phyloP scores from a whole-genome alignment of 2,113 vertebrate genomes.

The Procavia capensis region DNA sequence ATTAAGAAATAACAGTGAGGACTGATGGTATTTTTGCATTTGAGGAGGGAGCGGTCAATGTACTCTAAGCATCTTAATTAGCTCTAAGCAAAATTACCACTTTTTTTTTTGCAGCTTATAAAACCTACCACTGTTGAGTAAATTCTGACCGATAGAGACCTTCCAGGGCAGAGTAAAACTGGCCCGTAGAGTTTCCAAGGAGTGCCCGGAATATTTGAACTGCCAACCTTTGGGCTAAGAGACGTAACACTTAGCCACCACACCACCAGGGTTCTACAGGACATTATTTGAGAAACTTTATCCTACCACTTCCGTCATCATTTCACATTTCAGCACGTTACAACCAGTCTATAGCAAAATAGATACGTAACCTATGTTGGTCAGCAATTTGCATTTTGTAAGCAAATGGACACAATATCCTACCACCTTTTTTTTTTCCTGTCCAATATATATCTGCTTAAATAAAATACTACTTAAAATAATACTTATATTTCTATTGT shows the following conservation, averaged over 20 bases:
- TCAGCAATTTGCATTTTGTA: neutral
- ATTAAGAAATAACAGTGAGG: slow-evolving; percentile 1
- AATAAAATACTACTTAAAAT: slow-evolving; percentile 14
- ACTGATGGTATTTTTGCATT: neutral
- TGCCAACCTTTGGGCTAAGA: too few species aligned
- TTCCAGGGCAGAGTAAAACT: too few species aligned
- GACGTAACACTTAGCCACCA: too few species aligned
- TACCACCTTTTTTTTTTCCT: neutral
- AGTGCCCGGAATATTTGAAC: too few species aligned
- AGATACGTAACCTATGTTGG: neutral
- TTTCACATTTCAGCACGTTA: neutral
- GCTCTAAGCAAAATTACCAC: neutral
- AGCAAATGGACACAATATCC: neutral
- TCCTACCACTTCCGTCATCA: neutral
- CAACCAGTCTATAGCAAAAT: neutral
- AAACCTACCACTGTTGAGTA: too few species aligned
- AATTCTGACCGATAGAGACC: too few species aligned
- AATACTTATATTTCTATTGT: neutral
- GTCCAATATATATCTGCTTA: neutral
- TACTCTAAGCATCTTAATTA: neutral
- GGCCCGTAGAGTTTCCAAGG: too few species aligned
- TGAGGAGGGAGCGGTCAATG: neutral
- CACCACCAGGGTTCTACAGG: too few species aligned
- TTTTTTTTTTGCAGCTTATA: neutral
- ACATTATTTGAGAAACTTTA: neutral